phyloP scores from a whole-genome alignment of 2,888 invertebrate species.

The Epirrhoe alternata region DNA sequence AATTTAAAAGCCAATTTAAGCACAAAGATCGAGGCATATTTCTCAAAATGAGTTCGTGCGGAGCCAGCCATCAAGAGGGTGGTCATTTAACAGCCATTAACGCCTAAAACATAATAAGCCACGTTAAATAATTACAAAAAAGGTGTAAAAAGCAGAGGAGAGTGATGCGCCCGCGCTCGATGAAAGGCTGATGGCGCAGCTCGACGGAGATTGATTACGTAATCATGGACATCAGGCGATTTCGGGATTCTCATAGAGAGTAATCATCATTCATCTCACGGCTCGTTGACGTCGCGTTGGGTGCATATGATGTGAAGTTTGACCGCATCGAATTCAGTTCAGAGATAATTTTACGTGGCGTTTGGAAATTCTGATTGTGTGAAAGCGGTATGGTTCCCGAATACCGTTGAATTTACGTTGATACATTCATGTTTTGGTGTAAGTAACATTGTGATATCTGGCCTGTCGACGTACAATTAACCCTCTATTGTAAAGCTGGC shows the following conservation, averaged over 20 bases:
- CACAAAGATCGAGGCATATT: slow-evolving; percentile 56
- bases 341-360: slow-evolving; percentile 63
- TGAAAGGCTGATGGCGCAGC: slow-evolving; percentile 76
- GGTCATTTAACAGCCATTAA: slow-evolving; percentile 78
- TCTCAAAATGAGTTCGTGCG: slow-evolving; percentile 59
- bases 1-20: slow-evolving; percentile 62
- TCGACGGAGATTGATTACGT: slow-evolving; percentile 83
- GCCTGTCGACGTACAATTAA: slow-evolving; percentile 83
- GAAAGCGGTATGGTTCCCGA: slow-evolving; percentile 39
- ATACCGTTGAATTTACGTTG: slow-evolving; percentile 51
- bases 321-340: slow-evolving; percentile 54
- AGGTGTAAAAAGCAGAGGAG: slow-evolving; percentile 77
- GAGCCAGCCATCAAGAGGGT: slow-evolving; percentile 69
- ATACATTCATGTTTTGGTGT: slow-evolving; percentile 52
- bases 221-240: slow-evolving; percentile 78
- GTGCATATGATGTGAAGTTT: slow-evolving; percentile 56
- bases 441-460: slow-evolving; percentile 66
- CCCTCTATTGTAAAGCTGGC: slow-evolving; percentile 68
- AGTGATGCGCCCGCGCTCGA: slow-evolving; percentile 72
- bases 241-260: slow-evolving; percentile 79
- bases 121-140: slow-evolving; percentile 79
- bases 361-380: slow-evolving; percentile 42
- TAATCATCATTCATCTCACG: slow-evolving; percentile 80
- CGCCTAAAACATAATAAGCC: slow-evolving; percentile 77
- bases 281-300: slow-evolving; percentile 73